Base-by-base conservation (phyloP, 2,797 vertebrate species). In the Enteromius viviparus region DNA sequence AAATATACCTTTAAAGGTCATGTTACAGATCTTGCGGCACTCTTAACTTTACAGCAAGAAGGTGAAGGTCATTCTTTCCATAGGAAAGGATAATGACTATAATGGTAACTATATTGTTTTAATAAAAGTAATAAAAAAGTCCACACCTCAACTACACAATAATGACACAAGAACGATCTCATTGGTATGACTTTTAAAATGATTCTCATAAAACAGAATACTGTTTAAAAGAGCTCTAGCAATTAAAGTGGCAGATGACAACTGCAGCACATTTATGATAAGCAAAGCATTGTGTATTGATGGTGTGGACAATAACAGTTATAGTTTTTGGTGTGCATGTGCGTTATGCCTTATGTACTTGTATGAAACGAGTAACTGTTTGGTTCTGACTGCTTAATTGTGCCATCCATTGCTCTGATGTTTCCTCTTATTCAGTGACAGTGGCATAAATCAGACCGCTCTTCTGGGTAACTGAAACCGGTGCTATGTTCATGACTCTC, bases 1-100 rank as follows among this genome's bases (percentile, higher is more conserved):
- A 75, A 49, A 65, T 53, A 74, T 53, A 40, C 64, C 14, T 29
- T 55, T 66, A 4, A 65, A 66, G 45, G 15, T 75, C 60, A 40
- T 53, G 32, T 76, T 82, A 76, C 71, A 45, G n/a, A 66, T 3
- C 34, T 17, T 53, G 47, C 17, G 40, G 6, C n/a, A 1, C 29
- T 34, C 6, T 62, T 62, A 6, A 12, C 17, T 47, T 64, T 12
- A 45, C 40, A 45, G 23, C 23, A 64, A 42, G 5, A 23, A 26
- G 55, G 29, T 53, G 10, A 21, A 6, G 40, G 29, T 62, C 10
- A 47, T 29, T 47, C 15, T 47, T 77, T 29, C 26, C 23, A 47
- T 60, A 3, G 53, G 26, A 26, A 76, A 58, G 14, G 37, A 76
- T 9, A 7, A 42, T 60, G 10, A 19, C n/a, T 76, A 0, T 34